phyloP scores from a whole-genome alignment of 2,888 invertebrate genomes.

The Caenorhabditis imperialis region DNA sequence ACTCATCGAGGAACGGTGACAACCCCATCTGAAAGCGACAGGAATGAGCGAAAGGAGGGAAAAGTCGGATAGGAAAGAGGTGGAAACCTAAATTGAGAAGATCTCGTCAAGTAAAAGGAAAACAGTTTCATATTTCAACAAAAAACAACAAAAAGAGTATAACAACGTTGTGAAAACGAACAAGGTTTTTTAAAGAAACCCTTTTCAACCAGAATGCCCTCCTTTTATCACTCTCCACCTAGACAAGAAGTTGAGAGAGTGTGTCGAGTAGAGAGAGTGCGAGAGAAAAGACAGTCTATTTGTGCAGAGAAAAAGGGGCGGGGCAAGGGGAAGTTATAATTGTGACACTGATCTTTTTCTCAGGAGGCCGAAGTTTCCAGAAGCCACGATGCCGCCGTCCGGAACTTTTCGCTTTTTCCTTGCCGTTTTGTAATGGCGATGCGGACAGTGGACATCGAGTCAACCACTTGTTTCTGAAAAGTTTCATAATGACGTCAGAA shows the following conservation, averaged over 20 bases:
- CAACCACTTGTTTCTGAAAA: constrained; percentile 44
- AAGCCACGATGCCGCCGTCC: constrained; percentile 46
- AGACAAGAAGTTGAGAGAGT: constrained; percentile 5
- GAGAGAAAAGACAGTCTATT: background rate
- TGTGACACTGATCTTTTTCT: constrained; percentile 35
- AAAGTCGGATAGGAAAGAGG: constrained; percentile 16
- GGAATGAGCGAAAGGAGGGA: background rate
- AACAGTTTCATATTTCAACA: background rate
- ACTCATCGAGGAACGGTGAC: constrained; percentile 47
- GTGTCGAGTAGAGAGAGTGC: background rate
- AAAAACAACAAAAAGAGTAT: constrained; percentile 11
- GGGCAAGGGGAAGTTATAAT: background rate
- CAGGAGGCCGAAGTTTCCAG: background rate
- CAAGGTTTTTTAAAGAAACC: background rate
- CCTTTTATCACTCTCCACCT: constrained; percentile 19
- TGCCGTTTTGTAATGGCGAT: constrained; percentile 47
- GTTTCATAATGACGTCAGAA: too few relatives aligned
- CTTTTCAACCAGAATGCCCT: background rate
- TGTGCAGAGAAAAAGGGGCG: constrained; percentile 16
- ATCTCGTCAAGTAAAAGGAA: background rate
- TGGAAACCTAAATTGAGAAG: background rate
- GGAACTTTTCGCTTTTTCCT: constrained; percentile 35
- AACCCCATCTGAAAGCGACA: constrained; percentile 33
- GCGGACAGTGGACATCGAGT: constrained; percentile 39
- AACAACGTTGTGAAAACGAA: background rate